Conservation (phyloP, 2,113 vertebrate genomes). For the Oenanthe oenanthe region DNA sequence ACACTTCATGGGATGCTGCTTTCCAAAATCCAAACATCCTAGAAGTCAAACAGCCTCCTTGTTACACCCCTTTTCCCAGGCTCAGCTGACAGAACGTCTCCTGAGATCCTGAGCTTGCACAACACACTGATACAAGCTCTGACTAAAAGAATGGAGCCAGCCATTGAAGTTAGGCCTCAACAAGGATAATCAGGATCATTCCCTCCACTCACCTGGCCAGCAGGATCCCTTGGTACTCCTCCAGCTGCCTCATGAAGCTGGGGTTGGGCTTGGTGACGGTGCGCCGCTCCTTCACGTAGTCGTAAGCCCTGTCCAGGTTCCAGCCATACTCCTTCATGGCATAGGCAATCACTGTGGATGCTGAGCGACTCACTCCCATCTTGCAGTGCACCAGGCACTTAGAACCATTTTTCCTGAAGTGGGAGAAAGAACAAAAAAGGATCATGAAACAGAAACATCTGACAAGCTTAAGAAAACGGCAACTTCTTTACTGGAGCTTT, state of each 20-base stretch:
- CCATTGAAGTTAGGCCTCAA: not conserved
- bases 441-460: not conserved
- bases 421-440: not conserved
- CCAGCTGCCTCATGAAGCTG: slow-evolving; percentile 96
- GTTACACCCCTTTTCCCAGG: not conserved
- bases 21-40: slow-evolving; percentile 26
- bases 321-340: slow-evolving; percentile 99
- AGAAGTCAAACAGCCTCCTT: slow-evolving; percentile 8
- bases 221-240: slow-evolving; percentile 98
- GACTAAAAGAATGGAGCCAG: not conserved
- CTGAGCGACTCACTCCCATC: slow-evolving; percentile 97
- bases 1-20: slow-evolving; percentile 51
- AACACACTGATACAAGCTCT: rapidly evolving
- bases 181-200: rapidly evolving
- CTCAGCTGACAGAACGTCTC: not conserved
- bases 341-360: slow-evolving; percentile 96
- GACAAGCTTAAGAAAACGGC: not conserved
- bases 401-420: slow-evolving; percentile 88
- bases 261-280: slow-evolving; percentile 95
- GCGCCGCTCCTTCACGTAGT: slow-evolving; percentile 93
- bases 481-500: not conserved
- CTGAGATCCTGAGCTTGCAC: not conserved
- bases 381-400: slow-evolving; percentile 99
- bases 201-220: slow-evolving; percentile 85
- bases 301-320: slow-evolving; percentile 92